Base-by-base conservation (phyloP, 2,113 vertebrate genomes). In the Corynorhinus townsendii region DNA sequence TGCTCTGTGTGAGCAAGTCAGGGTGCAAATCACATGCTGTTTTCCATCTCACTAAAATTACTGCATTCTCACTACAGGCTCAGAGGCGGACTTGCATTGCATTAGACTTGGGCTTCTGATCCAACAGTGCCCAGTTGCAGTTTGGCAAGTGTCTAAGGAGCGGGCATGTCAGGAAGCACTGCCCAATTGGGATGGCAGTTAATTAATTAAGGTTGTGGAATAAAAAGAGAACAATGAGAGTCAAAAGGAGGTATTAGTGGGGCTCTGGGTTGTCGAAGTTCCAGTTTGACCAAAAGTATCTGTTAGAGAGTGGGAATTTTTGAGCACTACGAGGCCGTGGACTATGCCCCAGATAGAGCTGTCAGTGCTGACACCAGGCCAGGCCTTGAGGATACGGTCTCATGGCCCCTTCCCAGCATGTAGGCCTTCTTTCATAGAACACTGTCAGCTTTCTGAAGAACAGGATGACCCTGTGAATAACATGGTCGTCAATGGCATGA, bases 251-350 rank as follows among this genome's bases (percentile, higher is more conserved):
- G 22, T 30, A 10, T 76, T 56, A 15, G 8, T 12, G 14, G 62
- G 4, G 0, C 1, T n/a, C 12, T 52, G 14, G 15, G 16, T 3
- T 62, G 2, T 19, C 3, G 2, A 2, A 28, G 9, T 83, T 82
- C 14, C 33, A 24, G 72, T 15, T 26, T 1, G 9, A 52, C 12
- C 28, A 73, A 33, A 19, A 5, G 4, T 64, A n/a, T n/a, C n/a
- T n/a, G n/a, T n/a, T n/a, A n/a, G n/a, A n/a, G n/a, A n/a, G n/a
- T n/a, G n/a, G n/a, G n/a, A n/a, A n/a, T n/a, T n/a, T n/a, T n/a
- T n/a, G n/a, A n/a, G n/a, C n/a, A n/a, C n/a, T n/a, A n/a, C n/a
- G n/a, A n/a, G n/a, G n/a, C n/a, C n/a, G n/a, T n/a, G n/a, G n/a
- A n/a, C n/a, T n/a, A n/a, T n/a, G n/a, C n/a, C n/a, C n/a, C n/a